Conservation (phyloP, 2,797 vertebrate genomes). For the Threskiornis aethiopicus region DNA sequence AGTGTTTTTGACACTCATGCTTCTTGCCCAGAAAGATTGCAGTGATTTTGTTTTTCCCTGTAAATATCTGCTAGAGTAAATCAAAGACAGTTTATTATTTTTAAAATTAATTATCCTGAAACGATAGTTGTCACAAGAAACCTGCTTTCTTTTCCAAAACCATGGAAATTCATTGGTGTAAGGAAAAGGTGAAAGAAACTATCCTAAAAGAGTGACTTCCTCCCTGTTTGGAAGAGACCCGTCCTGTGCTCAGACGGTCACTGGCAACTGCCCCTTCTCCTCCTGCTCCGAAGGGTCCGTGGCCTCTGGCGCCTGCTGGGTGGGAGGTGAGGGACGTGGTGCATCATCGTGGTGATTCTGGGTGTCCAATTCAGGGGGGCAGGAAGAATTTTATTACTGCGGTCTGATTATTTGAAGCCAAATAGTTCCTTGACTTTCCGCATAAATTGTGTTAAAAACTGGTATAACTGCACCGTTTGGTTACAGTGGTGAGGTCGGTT, state of each 20-base stretch:
- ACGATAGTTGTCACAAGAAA: background rate
- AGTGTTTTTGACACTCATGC: background rate
- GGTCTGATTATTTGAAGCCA: background rate
- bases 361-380: background rate
- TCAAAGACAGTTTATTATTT: background rate
- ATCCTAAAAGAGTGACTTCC: background rate
- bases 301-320: background rate
- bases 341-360: background rate
- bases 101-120: background rate
- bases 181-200: background rate
- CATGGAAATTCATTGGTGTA: background rate
- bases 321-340: background rate
- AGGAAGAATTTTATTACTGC: background rate
- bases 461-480: accelerated
- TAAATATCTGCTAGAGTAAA: background rate
- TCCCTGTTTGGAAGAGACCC: background rate
- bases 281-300: background rate
- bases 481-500: background rate
- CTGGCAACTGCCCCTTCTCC: background rate
- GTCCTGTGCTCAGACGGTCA: background rate
- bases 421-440: background rate
- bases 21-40: background rate
- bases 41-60: background rate
- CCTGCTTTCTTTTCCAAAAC: background rate
- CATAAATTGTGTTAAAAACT: background rate